A percentile compares a stretch with the other conserved stretches of the same genome.
phyloP scores from a whole-genome alignment of 2,888 invertebrate species.

The Scaptomyza polygonia region DNA sequence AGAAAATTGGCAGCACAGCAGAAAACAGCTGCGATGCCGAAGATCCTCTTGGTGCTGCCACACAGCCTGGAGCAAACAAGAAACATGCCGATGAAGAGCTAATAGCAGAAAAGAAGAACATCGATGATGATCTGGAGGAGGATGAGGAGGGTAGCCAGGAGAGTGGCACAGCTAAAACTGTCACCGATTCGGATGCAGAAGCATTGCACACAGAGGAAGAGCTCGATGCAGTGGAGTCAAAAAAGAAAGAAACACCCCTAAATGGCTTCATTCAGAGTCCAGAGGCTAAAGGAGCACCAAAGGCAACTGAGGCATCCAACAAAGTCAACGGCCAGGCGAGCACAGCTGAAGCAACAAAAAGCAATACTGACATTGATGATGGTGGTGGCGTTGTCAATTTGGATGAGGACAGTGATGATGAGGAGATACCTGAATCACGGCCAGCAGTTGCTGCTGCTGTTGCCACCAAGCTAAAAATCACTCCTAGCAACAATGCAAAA shows the following conservation, averaged over 20 bases:
- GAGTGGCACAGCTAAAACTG: constrained; percentile 57
- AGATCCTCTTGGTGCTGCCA: constrained; percentile 68
- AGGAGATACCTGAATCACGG: constrained; percentile 61
- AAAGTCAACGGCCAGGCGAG: constrained; percentile 67
- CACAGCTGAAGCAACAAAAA: constrained; percentile 37
- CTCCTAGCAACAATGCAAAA: constrained; percentile 32
- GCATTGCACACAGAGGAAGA: constrained; percentile 45
- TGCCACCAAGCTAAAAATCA: constrained; percentile 14
- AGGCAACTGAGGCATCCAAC: constrained; percentile 2
- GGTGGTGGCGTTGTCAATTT: constrained; percentile 66
- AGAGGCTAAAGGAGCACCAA: constrained; percentile 29
- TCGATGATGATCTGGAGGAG: constrained; percentile 28
- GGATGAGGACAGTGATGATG: constrained; percentile 75
- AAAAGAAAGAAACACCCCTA: constrained; percentile 45
- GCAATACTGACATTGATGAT: constrained; percentile 24
- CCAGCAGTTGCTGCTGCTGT: background rate
- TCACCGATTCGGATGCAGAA: constrained; percentile 46
- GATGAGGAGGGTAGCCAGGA: constrained; percentile 58
- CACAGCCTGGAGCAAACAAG: constrained; percentile 14
- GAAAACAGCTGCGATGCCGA: constrained; percentile 74
- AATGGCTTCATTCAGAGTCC: constrained; percentile 62
- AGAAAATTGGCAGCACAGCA: constrained; percentile 72
- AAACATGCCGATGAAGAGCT: constrained; percentile 4
- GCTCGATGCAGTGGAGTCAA: background rate
- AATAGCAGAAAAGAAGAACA: constrained; percentile 39